Evolutionary conservation across 2,888 invertebrate genomes (phyloP).

Genomic region (Tinea trinotella): DNA sequence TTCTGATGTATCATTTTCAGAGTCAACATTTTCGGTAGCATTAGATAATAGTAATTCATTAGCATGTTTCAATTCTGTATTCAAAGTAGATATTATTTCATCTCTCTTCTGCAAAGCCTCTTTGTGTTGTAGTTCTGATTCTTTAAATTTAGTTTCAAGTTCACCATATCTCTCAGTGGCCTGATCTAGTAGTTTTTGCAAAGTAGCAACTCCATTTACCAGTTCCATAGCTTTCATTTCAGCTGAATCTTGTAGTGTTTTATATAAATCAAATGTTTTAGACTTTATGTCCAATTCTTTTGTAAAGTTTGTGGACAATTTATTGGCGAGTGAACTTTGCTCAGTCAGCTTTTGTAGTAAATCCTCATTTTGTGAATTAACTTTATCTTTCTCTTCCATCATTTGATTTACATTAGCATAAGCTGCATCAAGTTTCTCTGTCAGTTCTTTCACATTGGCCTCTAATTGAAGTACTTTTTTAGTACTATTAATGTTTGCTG

Average conservation of each 20-base stretch:
- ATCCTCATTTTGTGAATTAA: constrained; percentile 78
- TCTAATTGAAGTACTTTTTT: constrained; percentile 76
- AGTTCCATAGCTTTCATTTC: constrained; percentile 85
- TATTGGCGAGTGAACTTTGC: constrained; percentile 81
- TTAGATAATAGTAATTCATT: constrained; percentile 85
- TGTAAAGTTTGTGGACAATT: constrained; percentile 81
- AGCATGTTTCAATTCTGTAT: constrained; percentile 85
- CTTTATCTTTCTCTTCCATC: constrained; percentile 78
- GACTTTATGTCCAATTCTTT: constrained; percentile 89
- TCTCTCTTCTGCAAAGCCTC: constrained; percentile 78
- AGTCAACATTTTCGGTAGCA: constrained; percentile 74
- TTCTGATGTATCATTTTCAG: constrained; percentile 81
- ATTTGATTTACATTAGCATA: constrained; percentile 78
- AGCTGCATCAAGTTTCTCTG: constrained; percentile 83
- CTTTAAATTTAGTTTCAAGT: constrained; percentile 80
- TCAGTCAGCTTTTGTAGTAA: constrained; percentile 79
- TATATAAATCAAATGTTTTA: constrained; percentile 87
- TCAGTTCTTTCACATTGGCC: constrained; percentile 82
- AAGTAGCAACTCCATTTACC: constrained; percentile 81
- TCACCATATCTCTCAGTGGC: constrained; percentile 87
- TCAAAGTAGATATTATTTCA: constrained; percentile 78
- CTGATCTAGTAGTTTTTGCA: constrained; percentile 81
- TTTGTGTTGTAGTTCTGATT: constrained; percentile 75
- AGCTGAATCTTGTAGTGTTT: constrained; percentile 84
- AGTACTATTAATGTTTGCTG: constrained; percentile 77